These are phyloP conservation scores for Alsophila aescularia DNA, from an alignment of 2,888 invertebrate genomes.

Conservation along the genomic window DNA sequence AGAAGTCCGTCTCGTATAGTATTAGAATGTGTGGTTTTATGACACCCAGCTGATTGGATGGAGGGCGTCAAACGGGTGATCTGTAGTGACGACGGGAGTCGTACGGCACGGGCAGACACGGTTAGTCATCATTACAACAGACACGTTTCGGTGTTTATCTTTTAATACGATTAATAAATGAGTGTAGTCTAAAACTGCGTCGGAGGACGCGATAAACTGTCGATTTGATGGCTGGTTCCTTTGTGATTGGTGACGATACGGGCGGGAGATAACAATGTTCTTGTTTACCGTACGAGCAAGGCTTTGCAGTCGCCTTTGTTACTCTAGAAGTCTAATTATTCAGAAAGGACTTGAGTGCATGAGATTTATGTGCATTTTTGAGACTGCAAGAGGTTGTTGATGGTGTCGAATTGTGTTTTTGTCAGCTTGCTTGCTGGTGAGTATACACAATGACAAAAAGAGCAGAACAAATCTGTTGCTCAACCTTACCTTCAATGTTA, in stretches of 20 bases:
- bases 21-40: conserved; percentile 52
- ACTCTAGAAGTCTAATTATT: conserved; percentile 42
- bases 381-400: conserved; percentile 50
- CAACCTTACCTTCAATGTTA: conserved; percentile 6
- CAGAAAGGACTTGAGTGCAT: conserved; percentile 22
- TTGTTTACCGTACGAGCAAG: conserved; percentile 67
- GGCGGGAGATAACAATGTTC: conserved; percentile 64
- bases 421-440: conserved; percentile 67
- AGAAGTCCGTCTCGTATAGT: conserved; percentile 38
- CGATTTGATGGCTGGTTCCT: conserved; percentile 69
- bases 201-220: conserved; percentile 63
- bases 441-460: conserved; percentile 33
- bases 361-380: conserved; percentile 23
- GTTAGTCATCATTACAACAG: conserved; percentile 78
- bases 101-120: conserved; percentile 68
- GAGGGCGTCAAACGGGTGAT: conserved; percentile 73
- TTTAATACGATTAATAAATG: conserved; percentile 58
- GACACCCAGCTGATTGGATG: conserved; percentile 76
- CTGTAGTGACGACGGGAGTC: conserved; percentile 59
- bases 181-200: conserved; percentile 56
- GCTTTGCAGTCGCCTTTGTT: conserved; percentile 55
- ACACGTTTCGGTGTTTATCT: conserved; percentile 62
- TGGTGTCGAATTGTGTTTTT: conserved; percentile 76
- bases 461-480: conserved; percentile 18
- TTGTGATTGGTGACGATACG: conserved; percentile 72